A percentile compares a stretch with the other conserved stretches of the same genome.
Evolutionary conservation across 1,140 invertebrate species (phyloP).

Genomic region (Zelostemma sp.): DNA sequence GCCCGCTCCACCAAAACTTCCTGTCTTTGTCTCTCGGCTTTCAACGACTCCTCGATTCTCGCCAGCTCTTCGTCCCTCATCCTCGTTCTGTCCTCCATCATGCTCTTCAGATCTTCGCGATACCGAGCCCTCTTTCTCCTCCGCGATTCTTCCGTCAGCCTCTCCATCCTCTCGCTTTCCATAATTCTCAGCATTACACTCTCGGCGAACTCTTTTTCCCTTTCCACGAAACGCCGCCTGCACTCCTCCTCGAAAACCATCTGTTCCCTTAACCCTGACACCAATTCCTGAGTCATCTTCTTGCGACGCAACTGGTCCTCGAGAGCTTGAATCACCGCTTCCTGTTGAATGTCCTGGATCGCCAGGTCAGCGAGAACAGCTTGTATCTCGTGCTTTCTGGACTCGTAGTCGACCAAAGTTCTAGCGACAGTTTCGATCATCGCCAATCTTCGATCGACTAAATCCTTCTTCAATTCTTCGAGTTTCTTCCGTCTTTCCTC

Average conservation of each 20-base stretch:
- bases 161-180: slow-evolving; percentile 47
- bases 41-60: slow-evolving; percentile 59
- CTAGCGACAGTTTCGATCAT: slow-evolving; percentile 28
- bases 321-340: slow-evolving; percentile 25
- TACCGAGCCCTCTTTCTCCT: slow-evolving; percentile 45
- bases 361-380: slow-evolving; percentile 50
- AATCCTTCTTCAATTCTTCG: slow-evolving; percentile 10
- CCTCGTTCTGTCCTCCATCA: slow-evolving; percentile 48
- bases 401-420: slow-evolving; percentile 34
- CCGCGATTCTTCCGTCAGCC: slow-evolving; percentile 40
- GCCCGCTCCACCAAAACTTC: slow-evolving; percentile 75
- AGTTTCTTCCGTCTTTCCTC: slow-evolving; percentile 18
- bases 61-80: slow-evolving; percentile 42
- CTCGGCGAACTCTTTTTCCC: slow-evolving; percentile 50
- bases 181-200: slow-evolving; percentile 48
- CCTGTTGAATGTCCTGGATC: slow-evolving; percentile 42
- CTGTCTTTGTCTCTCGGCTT: slow-evolving; percentile 89
- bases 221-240: slow-evolving; percentile 30
- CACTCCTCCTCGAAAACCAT: slow-evolving; percentile 48
- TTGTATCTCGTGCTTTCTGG: slow-evolving; percentile 31
- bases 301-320: slow-evolving; percentile 17
- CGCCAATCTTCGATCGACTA: slow-evolving; percentile 25
- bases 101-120: slow-evolving; percentile 46
- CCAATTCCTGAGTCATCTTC: slow-evolving; percentile 37
- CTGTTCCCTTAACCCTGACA: slow-evolving; percentile 44